phyloP scores from a whole-genome alignment of 2,888 invertebrate genomes.

The Oasisia sp. region DNA sequence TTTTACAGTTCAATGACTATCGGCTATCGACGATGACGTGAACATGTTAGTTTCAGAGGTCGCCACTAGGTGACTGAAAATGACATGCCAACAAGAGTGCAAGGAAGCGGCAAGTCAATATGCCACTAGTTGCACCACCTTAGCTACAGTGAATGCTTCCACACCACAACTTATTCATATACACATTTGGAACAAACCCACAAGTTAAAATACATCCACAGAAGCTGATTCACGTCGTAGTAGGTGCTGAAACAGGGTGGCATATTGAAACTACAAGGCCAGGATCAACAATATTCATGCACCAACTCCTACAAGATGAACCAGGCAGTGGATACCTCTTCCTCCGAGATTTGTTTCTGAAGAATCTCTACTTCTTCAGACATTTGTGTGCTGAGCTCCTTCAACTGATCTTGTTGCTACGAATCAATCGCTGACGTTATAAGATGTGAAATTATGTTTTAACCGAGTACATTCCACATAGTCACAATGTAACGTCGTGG shows the following conservation, averaged over 20 bases:
- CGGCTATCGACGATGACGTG: neutral
- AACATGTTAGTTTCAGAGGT: conserved; percentile 10
- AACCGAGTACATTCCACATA: neutral
- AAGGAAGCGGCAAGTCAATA: conserved; percentile 6
- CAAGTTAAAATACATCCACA: neutral
- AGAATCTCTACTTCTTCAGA: neutral
- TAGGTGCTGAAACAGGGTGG: conserved; percentile 6
- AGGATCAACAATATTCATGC: neutral
- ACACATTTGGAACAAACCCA: neutral
- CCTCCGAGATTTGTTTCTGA: neutral
- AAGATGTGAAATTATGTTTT: neutral
- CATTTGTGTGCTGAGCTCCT: neutral
- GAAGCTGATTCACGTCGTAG: neutral
- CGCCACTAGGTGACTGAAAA: neutral
- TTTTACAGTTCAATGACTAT: neutral
- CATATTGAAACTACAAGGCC: neutral
- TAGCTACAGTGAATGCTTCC: conserved; percentile 5
- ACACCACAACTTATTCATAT: neutral
- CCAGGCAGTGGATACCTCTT: neutral
- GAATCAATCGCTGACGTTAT: neutral
- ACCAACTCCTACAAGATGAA: neutral
- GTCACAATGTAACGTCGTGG: neutral
- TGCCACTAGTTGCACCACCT: neutral
- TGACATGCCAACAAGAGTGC: neutral
- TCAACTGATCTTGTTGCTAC: neutral